Conservation (phyloP, 2,113 vertebrate genomes). For the Taxidea taxus region DNA sequence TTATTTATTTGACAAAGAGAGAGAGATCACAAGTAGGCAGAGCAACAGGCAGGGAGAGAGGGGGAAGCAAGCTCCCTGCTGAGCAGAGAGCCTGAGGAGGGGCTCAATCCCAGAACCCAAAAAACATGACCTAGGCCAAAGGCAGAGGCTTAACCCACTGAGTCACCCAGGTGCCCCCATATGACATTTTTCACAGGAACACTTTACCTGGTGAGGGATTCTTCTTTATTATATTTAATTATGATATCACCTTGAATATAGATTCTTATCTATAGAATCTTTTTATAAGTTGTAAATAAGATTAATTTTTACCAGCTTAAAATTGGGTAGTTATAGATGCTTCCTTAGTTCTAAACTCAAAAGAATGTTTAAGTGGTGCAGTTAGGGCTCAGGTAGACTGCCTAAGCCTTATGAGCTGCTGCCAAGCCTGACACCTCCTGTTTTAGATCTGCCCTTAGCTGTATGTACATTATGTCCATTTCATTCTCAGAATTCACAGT, state of each 20-base stretch:
- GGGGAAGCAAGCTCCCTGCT: no score
- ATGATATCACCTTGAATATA: background rate
- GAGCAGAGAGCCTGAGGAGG: no score
- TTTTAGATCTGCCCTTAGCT: background rate
- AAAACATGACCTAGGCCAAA: no score
- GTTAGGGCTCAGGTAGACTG: fast-evolving
- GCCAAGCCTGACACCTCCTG: background rate
- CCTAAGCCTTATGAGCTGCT: background rate
- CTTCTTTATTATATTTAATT: background rate
- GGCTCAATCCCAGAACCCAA: no score
- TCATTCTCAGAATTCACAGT: background rate
- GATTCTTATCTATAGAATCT: background rate
- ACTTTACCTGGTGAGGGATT: background rate
- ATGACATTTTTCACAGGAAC: background rate
- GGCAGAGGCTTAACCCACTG: no score
- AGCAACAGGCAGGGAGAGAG: no score
- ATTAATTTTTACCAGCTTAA: background rate
- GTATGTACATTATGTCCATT: background rate
- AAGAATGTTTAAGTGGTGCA: background rate
- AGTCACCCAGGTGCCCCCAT: background rate
- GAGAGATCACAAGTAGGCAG: no score
- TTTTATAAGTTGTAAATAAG: background rate
- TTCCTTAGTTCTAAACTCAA: background rate
- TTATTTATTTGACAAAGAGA: no score
- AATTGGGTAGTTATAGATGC: background rate